phyloP scores from a whole-genome alignment of 37 sponge, comb jelly and placozoan species.

The Crambe crambe region DNA sequence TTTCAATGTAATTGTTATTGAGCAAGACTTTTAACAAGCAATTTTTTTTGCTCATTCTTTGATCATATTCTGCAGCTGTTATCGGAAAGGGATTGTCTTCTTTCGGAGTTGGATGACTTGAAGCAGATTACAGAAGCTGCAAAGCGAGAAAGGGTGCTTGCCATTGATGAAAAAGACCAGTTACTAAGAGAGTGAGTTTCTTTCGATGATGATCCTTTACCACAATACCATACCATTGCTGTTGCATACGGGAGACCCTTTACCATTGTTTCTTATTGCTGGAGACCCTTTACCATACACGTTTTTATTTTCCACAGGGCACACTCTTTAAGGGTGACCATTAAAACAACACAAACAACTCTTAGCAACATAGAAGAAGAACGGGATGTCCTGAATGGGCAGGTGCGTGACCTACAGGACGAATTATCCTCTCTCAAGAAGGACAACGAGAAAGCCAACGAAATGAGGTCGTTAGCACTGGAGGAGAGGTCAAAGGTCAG shows the following conservation, averaged over 20 bases:
- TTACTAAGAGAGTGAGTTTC: slow-evolving; percentile 22
- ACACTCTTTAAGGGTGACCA: slow-evolving; percentile 41
- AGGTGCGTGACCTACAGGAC: slow-evolving; percentile 26
- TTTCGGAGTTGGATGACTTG: slow-evolving; percentile 30
- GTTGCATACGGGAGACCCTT: not conserved
- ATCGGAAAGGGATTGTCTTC: slow-evolving; percentile 17
- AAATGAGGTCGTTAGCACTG: slow-evolving; percentile 34
- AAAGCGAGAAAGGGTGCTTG: slow-evolving; percentile 56
- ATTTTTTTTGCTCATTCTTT: too few relatives aligned
- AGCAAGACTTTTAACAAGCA: too few relatives aligned
- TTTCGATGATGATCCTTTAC: not conserved
- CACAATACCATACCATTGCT: not conserved
- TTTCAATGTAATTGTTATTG: too few relatives aligned
- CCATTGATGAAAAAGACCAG: slow-evolving; percentile 63
- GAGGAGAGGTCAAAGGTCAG: slow-evolving; percentile 61
- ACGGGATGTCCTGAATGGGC: not conserved
- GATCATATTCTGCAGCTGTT: not conserved
- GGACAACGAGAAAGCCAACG: slow-evolving; percentile 38
- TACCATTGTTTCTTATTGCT: not conserved
- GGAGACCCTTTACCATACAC: not conserved
- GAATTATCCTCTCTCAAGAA: slow-evolving; percentile 11
- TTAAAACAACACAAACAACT: slow-evolving; percentile 15
- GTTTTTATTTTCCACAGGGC: slow-evolving; percentile 11
- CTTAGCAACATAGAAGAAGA: slow-evolving; percentile 23
- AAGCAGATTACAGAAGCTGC: slow-evolving; percentile 53